phyloP scores from a whole-genome alignment of 2,888 invertebrate species.

The Heliothis peltigera region DNA sequence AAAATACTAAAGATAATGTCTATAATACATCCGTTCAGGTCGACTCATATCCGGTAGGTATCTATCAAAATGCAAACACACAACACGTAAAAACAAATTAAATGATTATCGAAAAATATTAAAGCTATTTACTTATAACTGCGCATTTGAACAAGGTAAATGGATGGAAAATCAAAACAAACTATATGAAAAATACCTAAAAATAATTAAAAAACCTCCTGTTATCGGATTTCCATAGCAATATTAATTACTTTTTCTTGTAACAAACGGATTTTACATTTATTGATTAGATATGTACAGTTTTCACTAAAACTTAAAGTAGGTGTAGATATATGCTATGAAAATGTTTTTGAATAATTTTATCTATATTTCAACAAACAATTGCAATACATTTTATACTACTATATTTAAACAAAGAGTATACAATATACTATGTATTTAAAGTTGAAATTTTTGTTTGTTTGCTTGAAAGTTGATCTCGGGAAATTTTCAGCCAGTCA shows the following conservation, averaged over 20 bases:
- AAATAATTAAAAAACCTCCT: conserved; percentile 33
- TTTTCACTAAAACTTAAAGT: neutral
- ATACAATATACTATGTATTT: too few relatives aligned
- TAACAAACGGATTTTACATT: conserved; percentile 15
- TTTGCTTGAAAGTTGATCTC: too few relatives aligned
- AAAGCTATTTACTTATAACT: too few relatives aligned
- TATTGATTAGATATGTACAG: conserved; percentile 40
- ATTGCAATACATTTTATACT: too few relatives aligned
- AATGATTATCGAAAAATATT: too few relatives aligned
- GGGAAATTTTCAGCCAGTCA: too few relatives aligned
- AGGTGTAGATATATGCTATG: neutral
- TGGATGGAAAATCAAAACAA: too few relatives aligned
- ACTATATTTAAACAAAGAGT: too few relatives aligned
- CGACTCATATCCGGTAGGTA: neutral
- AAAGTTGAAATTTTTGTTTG: too few relatives aligned
- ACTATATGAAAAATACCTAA: neutral
- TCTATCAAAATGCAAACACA: neutral
- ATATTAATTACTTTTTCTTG: conserved; percentile 51
- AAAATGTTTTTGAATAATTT: conserved; percentile 1
- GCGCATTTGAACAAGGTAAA: too few relatives aligned
- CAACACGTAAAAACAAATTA: too few relatives aligned
- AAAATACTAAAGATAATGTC: neutral
- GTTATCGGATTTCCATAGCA: conserved; percentile 41
- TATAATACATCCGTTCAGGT: neutral
- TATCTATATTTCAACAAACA: neutral